These are phyloP conservation scores for Sinella curviseta DNA, from an alignment of 1,140 invertebrate genomes.

Conservation along the genomic window DNA sequence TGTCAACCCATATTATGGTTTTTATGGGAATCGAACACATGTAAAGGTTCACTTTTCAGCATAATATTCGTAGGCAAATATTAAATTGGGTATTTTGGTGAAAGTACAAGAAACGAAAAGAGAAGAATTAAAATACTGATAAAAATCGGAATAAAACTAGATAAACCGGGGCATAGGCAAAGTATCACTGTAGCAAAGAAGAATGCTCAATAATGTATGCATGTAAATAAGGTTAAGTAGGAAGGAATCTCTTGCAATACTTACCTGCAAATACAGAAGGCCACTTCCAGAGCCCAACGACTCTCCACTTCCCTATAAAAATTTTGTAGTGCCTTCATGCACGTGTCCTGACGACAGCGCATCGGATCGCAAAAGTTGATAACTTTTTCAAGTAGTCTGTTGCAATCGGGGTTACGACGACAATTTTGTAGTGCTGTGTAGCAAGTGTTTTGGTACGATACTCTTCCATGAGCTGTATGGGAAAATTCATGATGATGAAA, in stretches of 20 bases:
- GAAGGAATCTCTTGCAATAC: conserved; percentile 51
- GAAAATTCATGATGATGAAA: neutral
- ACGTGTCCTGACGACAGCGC: conserved; percentile 76
- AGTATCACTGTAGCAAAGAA: too few relatives aligned
- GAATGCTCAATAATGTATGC: neutral
- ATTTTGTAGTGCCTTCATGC: conserved; percentile 80
- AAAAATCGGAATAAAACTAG: too few relatives aligned
- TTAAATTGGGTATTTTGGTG: too few relatives aligned
- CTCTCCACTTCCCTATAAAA: conserved; percentile 78
- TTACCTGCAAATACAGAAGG: conserved; percentile 90
- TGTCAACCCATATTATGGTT: too few relatives aligned
- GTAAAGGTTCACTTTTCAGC: too few relatives aligned
- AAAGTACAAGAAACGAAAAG: too few relatives aligned
- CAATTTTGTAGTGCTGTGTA: conserved; percentile 74
- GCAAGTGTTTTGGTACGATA: conserved; percentile 68
- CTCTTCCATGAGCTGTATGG: conserved; percentile 23
- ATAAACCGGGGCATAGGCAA: too few relatives aligned
- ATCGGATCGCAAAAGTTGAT: conserved; percentile 74
- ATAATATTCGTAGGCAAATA: too few relatives aligned
- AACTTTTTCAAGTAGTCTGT: conserved; percentile 67
- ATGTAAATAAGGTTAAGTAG: neutral
- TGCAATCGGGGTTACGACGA: conserved; percentile 59
- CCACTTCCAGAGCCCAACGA: conserved; percentile 80
- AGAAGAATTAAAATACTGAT: too few relatives aligned
- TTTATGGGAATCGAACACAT: too few relatives aligned